Percentiles rank a stretch among this genome's conserved stretches.
Conservation (phyloP, 2,113 vertebrate species). For the Charina bottae region DNA sequence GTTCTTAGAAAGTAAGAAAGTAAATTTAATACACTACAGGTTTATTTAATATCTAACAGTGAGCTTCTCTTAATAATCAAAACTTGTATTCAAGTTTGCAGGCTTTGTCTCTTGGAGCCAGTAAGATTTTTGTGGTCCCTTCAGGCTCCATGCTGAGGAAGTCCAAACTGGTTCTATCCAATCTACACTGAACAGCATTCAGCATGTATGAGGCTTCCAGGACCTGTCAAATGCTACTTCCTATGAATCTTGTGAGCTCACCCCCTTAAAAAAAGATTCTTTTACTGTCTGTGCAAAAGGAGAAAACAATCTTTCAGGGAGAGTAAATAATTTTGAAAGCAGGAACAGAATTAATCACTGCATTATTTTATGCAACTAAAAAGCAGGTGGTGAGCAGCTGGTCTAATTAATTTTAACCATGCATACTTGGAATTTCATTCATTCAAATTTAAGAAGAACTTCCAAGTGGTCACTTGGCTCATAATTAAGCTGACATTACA, state of each 20-base stretch:
- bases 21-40: neutral
- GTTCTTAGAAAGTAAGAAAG: neutral
- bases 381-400: neutral
- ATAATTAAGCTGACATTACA: neutral
- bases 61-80: neutral
- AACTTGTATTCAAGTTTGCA: too few relatives aligned
- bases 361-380: neutral
- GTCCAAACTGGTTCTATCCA: neutral
- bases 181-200: neutral
- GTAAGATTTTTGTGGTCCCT: neutral
- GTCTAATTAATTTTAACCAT: neutral
- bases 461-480: neutral
- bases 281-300: neutral
- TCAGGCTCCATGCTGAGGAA: neutral
- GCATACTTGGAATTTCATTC: neutral
- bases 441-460: neutral
- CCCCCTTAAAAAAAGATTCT: neutral
- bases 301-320: neutral
- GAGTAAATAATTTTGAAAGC: neutral
- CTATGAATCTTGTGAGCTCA: neutral
- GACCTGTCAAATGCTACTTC: neutral
- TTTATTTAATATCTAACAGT: neutral
- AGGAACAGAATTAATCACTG: neutral
- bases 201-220: neutral
- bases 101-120: neutral